phyloP scores from a whole-genome alignment of 2,888 invertebrate species.

The Platycheirus rosarum region DNA sequence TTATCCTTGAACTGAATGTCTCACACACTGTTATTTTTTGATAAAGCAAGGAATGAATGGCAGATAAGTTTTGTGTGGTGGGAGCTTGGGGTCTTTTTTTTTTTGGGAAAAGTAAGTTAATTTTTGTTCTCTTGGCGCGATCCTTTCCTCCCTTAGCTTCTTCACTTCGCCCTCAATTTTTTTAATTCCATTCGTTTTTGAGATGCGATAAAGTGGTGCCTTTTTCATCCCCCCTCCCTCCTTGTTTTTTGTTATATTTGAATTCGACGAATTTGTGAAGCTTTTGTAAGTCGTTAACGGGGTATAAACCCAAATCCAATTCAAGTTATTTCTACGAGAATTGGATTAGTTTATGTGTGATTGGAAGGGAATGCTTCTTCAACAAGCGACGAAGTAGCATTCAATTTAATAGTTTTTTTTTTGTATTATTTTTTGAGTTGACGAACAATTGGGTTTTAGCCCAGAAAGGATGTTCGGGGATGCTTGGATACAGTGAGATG shows the following conservation, averaged over 20 bases:
- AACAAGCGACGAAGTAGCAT: slow-evolving; percentile 5
- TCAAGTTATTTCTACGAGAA: slow-evolving; percentile 66
- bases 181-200: slow-evolving; percentile 56
- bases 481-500: slow-evolving; percentile 42
- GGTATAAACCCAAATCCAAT: slow-evolving; percentile 72
- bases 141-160: neutral
- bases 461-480: slow-evolving; percentile 44
- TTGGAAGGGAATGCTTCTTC: slow-evolving; percentile 51
- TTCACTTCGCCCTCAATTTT: slow-evolving; percentile 31
- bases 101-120: slow-evolving; percentile 48
- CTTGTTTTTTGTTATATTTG: neutral
- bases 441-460: slow-evolving; percentile 58
- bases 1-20: slow-evolving; percentile 35
- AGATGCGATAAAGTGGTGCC: slow-evolving; percentile 32
- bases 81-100: slow-evolving; percentile 20
- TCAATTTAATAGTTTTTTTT: slow-evolving; percentile 49
- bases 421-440: slow-evolving; percentile 3
- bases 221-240: slow-evolving; percentile 1
- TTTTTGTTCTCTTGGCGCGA: slow-evolving; percentile 37
- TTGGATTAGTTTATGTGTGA: slow-evolving; percentile 73
- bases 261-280: slow-evolving; percentile 22
- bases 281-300: slow-evolving; percentile 65
- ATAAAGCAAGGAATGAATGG: slow-evolving; percentile 14
- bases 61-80: slow-evolving; percentile 29
- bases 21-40: slow-evolving; percentile 11